Percentiles rank a stretch among this genome's conserved stretches.
phyloP scores from a whole-genome alignment of 2,888 invertebrate species.

The Isoperla grammatica region DNA sequence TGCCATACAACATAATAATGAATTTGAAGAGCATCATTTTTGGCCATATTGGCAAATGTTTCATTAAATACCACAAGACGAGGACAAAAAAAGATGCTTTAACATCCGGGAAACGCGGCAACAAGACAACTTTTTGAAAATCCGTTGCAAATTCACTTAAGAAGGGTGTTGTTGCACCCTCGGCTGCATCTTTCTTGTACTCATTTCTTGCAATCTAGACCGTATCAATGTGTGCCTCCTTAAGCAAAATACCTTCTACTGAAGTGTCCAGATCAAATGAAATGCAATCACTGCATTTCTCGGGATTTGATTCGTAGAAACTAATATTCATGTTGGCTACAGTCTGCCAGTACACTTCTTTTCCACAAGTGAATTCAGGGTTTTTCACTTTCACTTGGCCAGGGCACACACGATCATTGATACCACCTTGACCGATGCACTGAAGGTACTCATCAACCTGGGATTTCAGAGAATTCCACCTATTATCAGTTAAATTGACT shows the following conservation, averaged over 20 bases:
- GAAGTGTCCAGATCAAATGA: neutral
- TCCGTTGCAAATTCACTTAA: neutral
- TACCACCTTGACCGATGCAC: no score
- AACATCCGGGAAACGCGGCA: neutral
- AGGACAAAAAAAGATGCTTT: conserved; percentile 1
- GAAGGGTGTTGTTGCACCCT: no score
- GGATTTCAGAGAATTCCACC: no score
- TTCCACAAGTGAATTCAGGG: neutral
- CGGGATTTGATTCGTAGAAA: neutral
- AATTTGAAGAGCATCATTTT: no score
- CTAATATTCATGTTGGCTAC: neutral
- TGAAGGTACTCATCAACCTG: no score
- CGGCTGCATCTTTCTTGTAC: no score
- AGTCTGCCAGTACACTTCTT: neutral
- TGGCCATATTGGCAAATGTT: neutral
- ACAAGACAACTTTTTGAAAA: neutral
- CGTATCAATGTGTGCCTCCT: no score
- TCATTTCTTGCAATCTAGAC: neutral
- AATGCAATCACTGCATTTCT: neutral
- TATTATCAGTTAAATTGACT: no score
- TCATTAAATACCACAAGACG: neutral
- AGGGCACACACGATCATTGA: no score
- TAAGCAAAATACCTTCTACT: no score
- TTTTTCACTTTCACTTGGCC: no score
- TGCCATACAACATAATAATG: neutral